phyloP scores from a whole-genome alignment of 2,888 invertebrate species.

The Syritta pipiens region DNA sequence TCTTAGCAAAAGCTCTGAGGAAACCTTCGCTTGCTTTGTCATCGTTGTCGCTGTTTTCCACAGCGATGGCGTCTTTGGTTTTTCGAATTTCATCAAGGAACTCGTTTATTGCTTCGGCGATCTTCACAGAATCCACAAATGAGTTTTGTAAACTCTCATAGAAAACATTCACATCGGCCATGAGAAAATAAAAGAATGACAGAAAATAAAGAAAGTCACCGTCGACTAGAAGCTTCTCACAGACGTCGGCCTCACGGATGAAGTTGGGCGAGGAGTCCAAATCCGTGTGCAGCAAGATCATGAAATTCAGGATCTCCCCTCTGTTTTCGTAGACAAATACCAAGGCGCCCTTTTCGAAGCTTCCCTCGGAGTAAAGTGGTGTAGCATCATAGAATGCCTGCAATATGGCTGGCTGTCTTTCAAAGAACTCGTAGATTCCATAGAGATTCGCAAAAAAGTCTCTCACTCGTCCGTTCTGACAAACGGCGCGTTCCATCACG shows the following conservation, averaged over 20 bases:
- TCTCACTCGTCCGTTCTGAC: conserved; percentile 49
- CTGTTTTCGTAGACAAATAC: conserved; percentile 56
- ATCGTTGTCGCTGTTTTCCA: conserved; percentile 61
- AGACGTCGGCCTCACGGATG: conserved; percentile 50
- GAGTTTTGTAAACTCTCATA: conserved; percentile 58
- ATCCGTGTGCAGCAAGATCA: conserved; percentile 50
- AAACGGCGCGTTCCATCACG: conserved; percentile 54
- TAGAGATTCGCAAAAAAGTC: conserved; percentile 57
- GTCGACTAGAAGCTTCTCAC: conserved; percentile 39
- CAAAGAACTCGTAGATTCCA: conserved; percentile 48
- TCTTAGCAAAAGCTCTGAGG: conserved; percentile 40
- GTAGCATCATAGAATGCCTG: conserved; percentile 43
- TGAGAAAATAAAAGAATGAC: conserved; percentile 55
- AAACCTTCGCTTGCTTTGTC: conserved; percentile 53
- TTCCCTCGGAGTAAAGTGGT: conserved; percentile 43
- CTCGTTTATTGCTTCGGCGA: conserved; percentile 43
- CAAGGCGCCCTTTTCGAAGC: conserved; percentile 49
- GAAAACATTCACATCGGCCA: conserved; percentile 59
- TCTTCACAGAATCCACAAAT: conserved; percentile 53
- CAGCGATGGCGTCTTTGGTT: conserved; percentile 62
- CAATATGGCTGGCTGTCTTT: conserved; percentile 28
- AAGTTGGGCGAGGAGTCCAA: conserved; percentile 39
- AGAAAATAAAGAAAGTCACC: conserved; percentile 49
- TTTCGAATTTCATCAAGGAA: conserved; percentile 53
- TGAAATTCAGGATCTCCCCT: conserved; percentile 46